phyloP scores from a whole-genome alignment of 2,888 invertebrate species.

The Protophormia terraenovae region DNA sequence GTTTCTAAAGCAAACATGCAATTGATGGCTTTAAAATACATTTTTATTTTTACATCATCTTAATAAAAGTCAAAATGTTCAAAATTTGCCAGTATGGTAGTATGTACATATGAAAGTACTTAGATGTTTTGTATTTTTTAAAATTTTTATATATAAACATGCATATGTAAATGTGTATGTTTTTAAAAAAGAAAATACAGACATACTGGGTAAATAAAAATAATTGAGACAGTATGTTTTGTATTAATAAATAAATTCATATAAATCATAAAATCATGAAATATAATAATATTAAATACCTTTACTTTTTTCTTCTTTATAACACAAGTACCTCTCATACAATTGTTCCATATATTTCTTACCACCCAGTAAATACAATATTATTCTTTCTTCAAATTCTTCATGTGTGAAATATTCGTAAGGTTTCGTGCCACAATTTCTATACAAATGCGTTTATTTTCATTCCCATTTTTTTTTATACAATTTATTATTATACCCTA shows the following conservation, averaged over 20 bases:
- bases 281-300: too few relatives aligned
- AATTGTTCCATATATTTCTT: neutral
- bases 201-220: neutral
- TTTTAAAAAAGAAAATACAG: neutral
- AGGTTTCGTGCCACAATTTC: constrained; percentile 48
- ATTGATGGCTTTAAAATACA: neutral
- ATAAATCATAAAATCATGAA: neutral
- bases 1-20: neutral
- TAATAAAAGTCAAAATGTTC: neutral
- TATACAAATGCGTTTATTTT: constrained; percentile 26
- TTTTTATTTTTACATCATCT: neutral
- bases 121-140: neutral
- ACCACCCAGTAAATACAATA: constrained; percentile 11
- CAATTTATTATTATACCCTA: too few relatives aligned
- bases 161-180: neutral
- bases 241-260: neutral
- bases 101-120: too few relatives aligned
- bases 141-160: neutral
- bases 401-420: constrained; percentile 46
- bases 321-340: too few relatives aligned
- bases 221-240: neutral
- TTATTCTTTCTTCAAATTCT: constrained; percentile 17
- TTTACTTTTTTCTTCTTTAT: too few relatives aligned
- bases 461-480: neutral
- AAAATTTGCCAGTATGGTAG: neutral